phyloP scores from a whole-genome alignment of 2,113 vertebrate genomes.

The Myxocyprinus asiaticus region DNA sequence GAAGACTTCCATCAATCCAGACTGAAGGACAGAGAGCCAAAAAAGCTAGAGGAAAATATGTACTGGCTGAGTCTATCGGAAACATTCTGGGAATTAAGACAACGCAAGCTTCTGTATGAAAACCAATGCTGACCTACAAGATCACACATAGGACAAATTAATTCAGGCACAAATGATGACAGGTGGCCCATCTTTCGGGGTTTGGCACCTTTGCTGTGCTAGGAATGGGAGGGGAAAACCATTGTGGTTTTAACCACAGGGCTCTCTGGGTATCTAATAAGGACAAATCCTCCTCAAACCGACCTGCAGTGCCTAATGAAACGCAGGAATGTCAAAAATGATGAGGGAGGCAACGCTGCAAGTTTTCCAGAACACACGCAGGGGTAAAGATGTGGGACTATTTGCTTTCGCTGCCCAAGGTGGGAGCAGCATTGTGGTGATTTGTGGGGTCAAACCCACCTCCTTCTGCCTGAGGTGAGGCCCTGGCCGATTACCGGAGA shows the following conservation, averaged over 20 bases:
- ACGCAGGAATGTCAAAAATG: slow-evolving; percentile 43
- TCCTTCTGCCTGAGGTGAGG: slow-evolving; percentile 9
- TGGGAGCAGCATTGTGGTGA: not conserved
- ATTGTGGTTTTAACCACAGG: slow-evolving; percentile 34
- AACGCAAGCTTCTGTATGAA: not conserved
- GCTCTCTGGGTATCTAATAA: slow-evolving; percentile 20
- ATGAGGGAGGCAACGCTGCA: slow-evolving; percentile 43
- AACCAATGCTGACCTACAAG: not conserved
- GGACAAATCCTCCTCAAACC: slow-evolving; percentile 11
- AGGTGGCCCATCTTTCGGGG: not conserved
- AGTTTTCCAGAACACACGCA: slow-evolving; percentile 20
- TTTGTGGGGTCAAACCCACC: slow-evolving; percentile 10
- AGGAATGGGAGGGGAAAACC: slow-evolving; percentile 9
- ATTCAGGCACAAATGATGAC: slow-evolving; percentile 19
- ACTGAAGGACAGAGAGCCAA: not conserved
- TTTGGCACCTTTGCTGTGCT: not conserved
- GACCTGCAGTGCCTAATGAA: slow-evolving; percentile 19
- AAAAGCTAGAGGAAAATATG: not conserved
- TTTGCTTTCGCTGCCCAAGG: not conserved
- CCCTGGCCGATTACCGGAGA: slow-evolving; percentile 7
- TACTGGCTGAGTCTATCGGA: slow-evolving; percentile 13
- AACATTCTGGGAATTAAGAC: slow-evolving; percentile 24
- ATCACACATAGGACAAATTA: not conserved
- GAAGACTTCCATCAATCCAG: slow-evolving; percentile 12
- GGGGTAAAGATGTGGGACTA: slow-evolving; percentile 20